A percentile compares a stretch with the other conserved stretches of the same genome.
Evolutionary conservation across 2,113 vertebrate genomes (phyloP).

Genomic region (Thalassoma bifasciatum): DNA sequence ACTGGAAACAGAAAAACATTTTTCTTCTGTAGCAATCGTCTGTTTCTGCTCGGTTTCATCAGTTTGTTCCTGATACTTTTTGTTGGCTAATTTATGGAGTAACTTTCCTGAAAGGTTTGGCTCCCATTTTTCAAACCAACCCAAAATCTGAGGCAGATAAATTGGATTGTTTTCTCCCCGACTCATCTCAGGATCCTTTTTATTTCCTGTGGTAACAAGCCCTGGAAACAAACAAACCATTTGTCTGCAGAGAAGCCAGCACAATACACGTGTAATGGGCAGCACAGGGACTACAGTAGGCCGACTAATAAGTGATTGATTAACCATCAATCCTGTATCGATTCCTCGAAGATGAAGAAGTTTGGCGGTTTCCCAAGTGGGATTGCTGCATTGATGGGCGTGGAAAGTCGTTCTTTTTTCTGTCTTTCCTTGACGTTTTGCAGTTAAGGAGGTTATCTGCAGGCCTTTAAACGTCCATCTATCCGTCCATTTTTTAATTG

Average conservation of each 20-base stretch:
- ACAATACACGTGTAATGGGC: slow-evolving; percentile 39
- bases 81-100: background rate
- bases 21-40: slow-evolving; percentile 47
- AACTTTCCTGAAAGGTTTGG: background rate
- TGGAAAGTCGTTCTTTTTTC: slow-evolving; percentile 28
- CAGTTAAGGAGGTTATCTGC: slow-evolving; percentile 4
- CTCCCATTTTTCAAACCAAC: background rate
- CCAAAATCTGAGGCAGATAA: slow-evolving; percentile 30
- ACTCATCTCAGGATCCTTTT: background rate
- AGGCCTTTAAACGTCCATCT: slow-evolving; percentile 34
- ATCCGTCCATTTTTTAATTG: slow-evolving; percentile 37
- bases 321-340: slow-evolving; percentile 68
- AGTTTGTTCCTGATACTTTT: slow-evolving; percentile 24
- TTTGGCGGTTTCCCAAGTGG: slow-evolving; percentile 31
- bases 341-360: slow-evolving; percentile 52
- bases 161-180: slow-evolving; percentile 24
- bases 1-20: slow-evolving; percentile 18
- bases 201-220: slow-evolving; percentile 9
- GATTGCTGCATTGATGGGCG: slow-evolving; percentile 25
- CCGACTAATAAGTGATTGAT: slow-evolving; percentile 66
- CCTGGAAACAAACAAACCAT: slow-evolving; percentile 32
- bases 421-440: slow-evolving; percentile 7
- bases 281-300: slow-evolving; percentile 6
- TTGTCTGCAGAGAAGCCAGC: slow-evolving; percentile 25
- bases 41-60: slow-evolving; percentile 38